Evolutionary conservation across 2,113 vertebrate genomes (phyloP).

Genomic region (Manacus vitellinus): DNA sequence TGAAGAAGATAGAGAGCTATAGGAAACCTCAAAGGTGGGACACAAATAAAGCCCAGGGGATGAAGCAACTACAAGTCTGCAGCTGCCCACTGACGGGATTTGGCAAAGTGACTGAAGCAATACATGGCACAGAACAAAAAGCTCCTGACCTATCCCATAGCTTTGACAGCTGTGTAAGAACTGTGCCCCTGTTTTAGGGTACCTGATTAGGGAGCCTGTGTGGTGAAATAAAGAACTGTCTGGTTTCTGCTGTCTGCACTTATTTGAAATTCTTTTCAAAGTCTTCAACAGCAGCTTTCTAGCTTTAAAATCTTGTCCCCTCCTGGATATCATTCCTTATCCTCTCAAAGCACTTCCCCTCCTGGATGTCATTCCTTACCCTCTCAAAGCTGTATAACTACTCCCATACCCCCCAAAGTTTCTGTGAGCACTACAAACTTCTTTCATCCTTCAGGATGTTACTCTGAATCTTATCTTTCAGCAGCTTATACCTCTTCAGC

Average conservation of each 20-base stretch:
- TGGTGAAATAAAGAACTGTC: not conserved
- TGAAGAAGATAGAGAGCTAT: not conserved
- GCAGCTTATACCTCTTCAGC: not conserved
- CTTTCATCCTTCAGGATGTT: not conserved
- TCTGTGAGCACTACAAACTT: not conserved
- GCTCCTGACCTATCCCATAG: not conserved
- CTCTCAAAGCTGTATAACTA: not conserved
- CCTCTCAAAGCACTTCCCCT: not conserved
- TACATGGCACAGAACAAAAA: accelerated
- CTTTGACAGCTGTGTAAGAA: not conserved
- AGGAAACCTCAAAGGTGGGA: not conserved
- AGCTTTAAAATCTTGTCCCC: not conserved
- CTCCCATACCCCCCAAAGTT: not conserved
- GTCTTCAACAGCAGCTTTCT: not conserved
- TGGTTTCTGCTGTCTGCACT: not conserved
- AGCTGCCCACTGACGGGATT: not conserved
- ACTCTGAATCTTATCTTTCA: not conserved
- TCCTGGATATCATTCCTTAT: not conserved
- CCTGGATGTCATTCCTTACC: not conserved
- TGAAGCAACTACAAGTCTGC: not conserved
- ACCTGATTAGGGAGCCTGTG: not conserved
- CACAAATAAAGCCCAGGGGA: not conserved
- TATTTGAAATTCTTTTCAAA: not conserved
- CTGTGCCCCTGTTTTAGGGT: not conserved
- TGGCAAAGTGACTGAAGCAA: not conserved